Evolutionary conservation across 2,113 vertebrate species (phyloP), one percentile per base, ranked within the genome.

Genomic region (Cryptotis parvus): DNA sequence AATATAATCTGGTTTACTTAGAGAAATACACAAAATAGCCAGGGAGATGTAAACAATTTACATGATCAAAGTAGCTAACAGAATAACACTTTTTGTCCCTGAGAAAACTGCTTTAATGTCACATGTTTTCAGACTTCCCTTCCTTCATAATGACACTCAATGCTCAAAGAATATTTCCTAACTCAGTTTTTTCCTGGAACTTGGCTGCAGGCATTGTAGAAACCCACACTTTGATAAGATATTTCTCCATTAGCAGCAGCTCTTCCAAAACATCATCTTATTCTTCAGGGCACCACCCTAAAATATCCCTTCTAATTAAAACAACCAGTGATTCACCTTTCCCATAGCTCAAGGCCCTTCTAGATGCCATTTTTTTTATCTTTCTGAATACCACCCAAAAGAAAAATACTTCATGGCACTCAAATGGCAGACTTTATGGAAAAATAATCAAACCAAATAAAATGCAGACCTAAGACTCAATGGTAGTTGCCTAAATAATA

Each of bases 281-380:
- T 75, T 93, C 88, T 95, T 90, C 45, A 93, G 74, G 72, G 65
- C 63, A 84, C 31, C 82, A 78, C 76, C 89, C 69, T 94, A 96
- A 84, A 96, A 93, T 5, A 52, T 91, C 49, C 81, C 39, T 80
- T 91, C 79, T 93, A 96, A 84, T 95, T 11, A 39, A n/a, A 75
- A 73, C 49, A 96, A 94, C 0, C 1, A 9, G 75, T 2, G 0
- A 92, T 39, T 79, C 58, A 49, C 93, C 94, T 95, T 95, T 91
- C 82, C 77, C 91, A 94, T 72, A 93, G 72, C 35, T 68, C 45
- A 58, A 89, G 43, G 66, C 39, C 77, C 39, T 83, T 86, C 27
- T 87, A 87, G 92, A 91, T 91, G 78, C 63, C 61, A 65, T 4
- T 87, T 94, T 87, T 94, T 69, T 55, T 81, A 94, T 61, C 90